phyloP scores from a whole-genome alignment of 2,888 invertebrate species.

The Neoascia interrupta region DNA sequence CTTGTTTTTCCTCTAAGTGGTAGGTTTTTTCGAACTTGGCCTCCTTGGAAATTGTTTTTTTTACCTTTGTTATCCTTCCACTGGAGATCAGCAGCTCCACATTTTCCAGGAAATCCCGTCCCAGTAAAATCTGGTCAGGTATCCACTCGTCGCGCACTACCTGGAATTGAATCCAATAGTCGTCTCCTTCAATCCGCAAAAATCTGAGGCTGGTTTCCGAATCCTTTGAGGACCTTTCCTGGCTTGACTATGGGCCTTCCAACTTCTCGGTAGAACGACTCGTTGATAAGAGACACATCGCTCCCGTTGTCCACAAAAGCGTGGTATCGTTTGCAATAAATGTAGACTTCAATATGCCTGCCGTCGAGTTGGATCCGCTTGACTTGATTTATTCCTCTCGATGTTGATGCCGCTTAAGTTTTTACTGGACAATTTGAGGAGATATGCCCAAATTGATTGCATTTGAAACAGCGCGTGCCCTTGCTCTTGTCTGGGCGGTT shows the following conservation, averaged over 20 bases:
- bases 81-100: slow-evolving; percentile 14
- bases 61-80: background rate
- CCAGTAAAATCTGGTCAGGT: slow-evolving; percentile 3
- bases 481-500: background rate
- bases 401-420: too few relatives aligned
- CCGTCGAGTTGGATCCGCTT: slow-evolving; percentile 2
- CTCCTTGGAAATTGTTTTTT: background rate
- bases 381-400: slow-evolving; percentile 1
- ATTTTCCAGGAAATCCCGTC: slow-evolving; percentile 18
- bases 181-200: background rate
- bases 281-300: slow-evolving; percentile 8
- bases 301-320: slow-evolving; percentile 20
- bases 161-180: slow-evolving; percentile 4
- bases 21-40: background rate
- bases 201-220: slow-evolving; percentile 4
- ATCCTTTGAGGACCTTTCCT: slow-evolving; percentile 7
- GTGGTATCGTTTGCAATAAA: background rate
- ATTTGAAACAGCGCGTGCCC: slow-evolving; percentile 11
- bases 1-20: too few relatives aligned
- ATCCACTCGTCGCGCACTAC: slow-evolving; percentile 20
- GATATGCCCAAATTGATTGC: slow-evolving; percentile 26
- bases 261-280: background rate
- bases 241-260: background rate
- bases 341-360: background rate
- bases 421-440: background rate